phyloP scores from a whole-genome alignment of 2,113 vertebrate species.

The Odocoileus hemionus region DNA sequence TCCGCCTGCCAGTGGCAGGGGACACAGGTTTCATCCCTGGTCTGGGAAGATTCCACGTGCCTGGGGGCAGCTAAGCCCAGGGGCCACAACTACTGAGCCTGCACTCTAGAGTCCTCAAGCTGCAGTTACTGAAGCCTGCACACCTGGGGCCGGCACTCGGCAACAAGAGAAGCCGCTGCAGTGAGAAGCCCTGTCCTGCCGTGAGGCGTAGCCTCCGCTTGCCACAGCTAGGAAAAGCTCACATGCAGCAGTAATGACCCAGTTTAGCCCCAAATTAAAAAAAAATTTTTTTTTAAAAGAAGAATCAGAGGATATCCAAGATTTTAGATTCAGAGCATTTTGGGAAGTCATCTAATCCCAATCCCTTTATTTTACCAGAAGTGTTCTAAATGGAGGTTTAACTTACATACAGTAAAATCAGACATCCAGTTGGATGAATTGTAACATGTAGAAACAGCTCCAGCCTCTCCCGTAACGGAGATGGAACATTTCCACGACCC shows the following conservation, averaged over 20 bases:
- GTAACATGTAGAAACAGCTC: no score
- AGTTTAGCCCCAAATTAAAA: background rate
- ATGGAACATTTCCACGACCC: fast-evolving
- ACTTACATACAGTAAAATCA: no score
- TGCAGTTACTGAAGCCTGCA: background rate
- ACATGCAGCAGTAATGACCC: background rate
- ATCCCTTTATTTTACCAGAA: background rate
- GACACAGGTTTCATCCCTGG: background rate
- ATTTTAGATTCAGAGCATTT: background rate
- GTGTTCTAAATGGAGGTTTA: background rate
- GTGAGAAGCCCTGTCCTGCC: background rate
- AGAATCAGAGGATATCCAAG: background rate
- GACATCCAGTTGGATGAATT: background rate
- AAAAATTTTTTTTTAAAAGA: background rate
- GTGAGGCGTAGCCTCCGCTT: fast-evolving
- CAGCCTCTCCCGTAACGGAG: background rate
- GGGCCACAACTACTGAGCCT: background rate
- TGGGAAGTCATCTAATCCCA: background rate
- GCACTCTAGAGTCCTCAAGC: background rate
- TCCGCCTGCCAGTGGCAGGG: background rate
- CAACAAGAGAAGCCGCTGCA: background rate
- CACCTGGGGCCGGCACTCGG: background rate
- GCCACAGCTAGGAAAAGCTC: background rate
- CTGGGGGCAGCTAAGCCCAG: background rate
- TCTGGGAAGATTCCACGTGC: background rate